Evolutionary conservation across 2,797 vertebrate genomes (phyloP), one percentile per base, ranked within the genome.

Genomic region (Denticeps clupeoides): DNA sequence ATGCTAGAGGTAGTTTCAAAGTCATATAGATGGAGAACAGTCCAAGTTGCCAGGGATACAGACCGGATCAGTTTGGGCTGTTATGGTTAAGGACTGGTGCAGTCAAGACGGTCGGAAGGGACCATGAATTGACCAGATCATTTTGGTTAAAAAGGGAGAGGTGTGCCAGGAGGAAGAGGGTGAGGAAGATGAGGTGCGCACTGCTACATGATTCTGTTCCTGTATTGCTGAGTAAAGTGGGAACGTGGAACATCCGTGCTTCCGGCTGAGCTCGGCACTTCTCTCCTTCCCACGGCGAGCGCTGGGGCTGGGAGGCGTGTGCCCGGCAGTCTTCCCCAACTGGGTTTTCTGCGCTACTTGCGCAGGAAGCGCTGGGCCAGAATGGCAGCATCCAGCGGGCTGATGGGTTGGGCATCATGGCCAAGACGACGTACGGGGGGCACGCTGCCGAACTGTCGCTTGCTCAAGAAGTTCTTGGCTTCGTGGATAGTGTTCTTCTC

Each of bases 401-500:
- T 94, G 78, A 99, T 89, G 19, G 94, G 91, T 72, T 97, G 93
- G 0, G 95, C 95, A 0, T 99, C 94, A 0, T 90, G 91, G 64
- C 95, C 95, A 46, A 99, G 82, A 35, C 94, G 89, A 12, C 94
- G 80, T 51, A 99, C 90, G 0, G 91, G 91, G 0, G 94, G 93
- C 60, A 89, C 85, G 69, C 86, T 91, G 66, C 92, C 84, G 2
- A 90, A 90, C 70, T 91, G 94, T 43, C 92, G 82, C 80, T 92
- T 93, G 63, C 85, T 85, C 4, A 85, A 85, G 78, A 92, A 93
- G 77, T 84, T 83, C 75, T 95, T 94, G 71, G 89, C 87, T 75
- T 96, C 92, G 0, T 94, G 92, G 37, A 89, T 80, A 61, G 88
- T 91, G 87, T 91, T 95, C 75, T 98, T 99, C 78, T 98, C 95